Base-by-base conservation (phyloP, 2,888 invertebrate genomes). In the Drosophila colorata region DNA sequence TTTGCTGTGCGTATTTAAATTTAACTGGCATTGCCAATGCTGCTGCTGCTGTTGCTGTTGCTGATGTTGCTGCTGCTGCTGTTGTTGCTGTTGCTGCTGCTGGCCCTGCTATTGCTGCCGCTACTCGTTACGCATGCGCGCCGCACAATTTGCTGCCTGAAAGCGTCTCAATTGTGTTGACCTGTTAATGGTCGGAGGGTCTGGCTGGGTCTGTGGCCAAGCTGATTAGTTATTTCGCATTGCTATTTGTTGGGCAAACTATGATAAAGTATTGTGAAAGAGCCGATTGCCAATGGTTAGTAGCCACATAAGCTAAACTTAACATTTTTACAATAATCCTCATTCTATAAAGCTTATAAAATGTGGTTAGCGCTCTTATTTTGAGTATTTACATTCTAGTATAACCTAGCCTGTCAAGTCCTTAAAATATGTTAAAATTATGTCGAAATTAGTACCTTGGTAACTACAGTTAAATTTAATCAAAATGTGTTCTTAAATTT, bases 61-160 rank as follows among this genome's bases (percentile, higher is more conserved):
- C 16, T 41, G 40, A 31, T 52, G 2, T 37, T 37, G 53, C 44
- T 43, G 69, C 46, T 35, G 57, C 67, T 33, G 38, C n/a, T 16
- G 25, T 16, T 47, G 35, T 16, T 14, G 52, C 28, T 53, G 31
- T 5, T 2, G 23, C 5, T 25, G 25, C 1, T 8, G 7, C 8
- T 28, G 28, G 28, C 28, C 28, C 16, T 41, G 40, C 37, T 48
- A 2, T 37, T 37, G 53, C 44, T 43, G 69, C 48, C 40, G 57
- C 67, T 76, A 61, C 72, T 52, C 61, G 85, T 74, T 86, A 87
- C 88, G 88, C 86, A 83, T 88, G 86, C 86, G 88, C 70, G 65
- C 55, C 64, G 43, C 68, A 77, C 84, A 87, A 88, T 88, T 87
- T 88, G 71, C 81, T 78, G 88, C 71, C 69, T 87, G 70, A 78